phyloP scores from a whole-genome alignment of 1,140 invertebrate species.

The Drosophila malerkotliana region DNA sequence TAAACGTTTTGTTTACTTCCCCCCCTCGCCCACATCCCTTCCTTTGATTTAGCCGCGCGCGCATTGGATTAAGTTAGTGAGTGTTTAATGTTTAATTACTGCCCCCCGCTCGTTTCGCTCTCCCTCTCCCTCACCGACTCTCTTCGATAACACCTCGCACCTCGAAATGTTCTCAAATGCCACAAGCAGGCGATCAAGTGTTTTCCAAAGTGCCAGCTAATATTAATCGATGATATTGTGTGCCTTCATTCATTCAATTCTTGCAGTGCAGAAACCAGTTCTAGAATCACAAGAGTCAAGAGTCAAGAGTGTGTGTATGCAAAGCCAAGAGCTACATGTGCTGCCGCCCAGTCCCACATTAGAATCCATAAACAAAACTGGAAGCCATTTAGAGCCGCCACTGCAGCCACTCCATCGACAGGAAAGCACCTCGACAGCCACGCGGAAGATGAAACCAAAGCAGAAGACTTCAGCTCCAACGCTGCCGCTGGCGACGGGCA shows the following conservation, averaged over 20 bases:
- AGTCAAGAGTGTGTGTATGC: neutral
- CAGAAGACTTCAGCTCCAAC: slow-evolving; percentile 51
- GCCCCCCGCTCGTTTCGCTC: neutral
- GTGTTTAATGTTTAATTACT: slow-evolving; percentile 36
- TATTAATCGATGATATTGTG: slow-evolving; percentile 26
- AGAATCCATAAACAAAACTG: slow-evolving; percentile 57
- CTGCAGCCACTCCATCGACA: slow-evolving; percentile 15
- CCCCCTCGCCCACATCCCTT: slow-evolving; percentile 20
- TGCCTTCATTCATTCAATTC: slow-evolving; percentile 11
- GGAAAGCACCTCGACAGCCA: slow-evolving; percentile 3
- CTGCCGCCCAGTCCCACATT: slow-evolving; percentile 23
- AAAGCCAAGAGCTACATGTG: slow-evolving; percentile 5
- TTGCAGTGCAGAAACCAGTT: slow-evolving; percentile 40
- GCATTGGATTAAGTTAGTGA: slow-evolving; percentile 64
- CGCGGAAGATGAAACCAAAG: slow-evolving; percentile 68
- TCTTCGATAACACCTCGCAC: slow-evolving; percentile 14
- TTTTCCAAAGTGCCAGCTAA: slow-evolving; percentile 14
- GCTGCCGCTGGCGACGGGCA: slow-evolving; percentile 17
- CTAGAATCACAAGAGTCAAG: no score
- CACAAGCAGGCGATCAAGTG: slow-evolving; percentile 10
- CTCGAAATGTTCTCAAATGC: neutral
- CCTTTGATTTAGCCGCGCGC: slow-evolving; percentile 77
- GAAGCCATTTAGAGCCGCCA: slow-evolving; percentile 38
- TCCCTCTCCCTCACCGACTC: slow-evolving; percentile 4
- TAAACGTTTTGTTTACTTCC: slow-evolving; percentile 42